Base-by-base conservation (phyloP, 2,888 invertebrate species). In the Brachypterus glaber region DNA sequence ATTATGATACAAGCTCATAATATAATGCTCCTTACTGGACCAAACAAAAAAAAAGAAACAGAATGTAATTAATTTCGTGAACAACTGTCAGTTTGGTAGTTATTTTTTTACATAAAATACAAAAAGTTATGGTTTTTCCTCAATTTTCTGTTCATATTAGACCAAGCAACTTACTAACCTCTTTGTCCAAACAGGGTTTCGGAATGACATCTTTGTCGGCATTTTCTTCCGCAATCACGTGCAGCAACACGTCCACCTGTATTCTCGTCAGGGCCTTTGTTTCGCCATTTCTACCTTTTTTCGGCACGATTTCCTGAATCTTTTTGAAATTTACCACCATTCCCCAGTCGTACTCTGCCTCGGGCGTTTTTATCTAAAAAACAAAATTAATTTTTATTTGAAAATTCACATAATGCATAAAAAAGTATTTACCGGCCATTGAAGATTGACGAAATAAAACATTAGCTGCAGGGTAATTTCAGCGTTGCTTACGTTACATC, bases 321-420 rank as follows among this genome's bases (percentile, higher is more conserved):
- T 65, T 66, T 54, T 86, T 83, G 59, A 90, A 93, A 66, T 92
- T 93, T 1, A 98, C 78, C 35, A 98, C 81, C 32, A 91, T 86
- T 8, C 95, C 95, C 97, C 98, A 99, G 53, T 93, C 96, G 63
- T 91, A 97, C 56, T 89, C 86, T 48, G 83, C 75, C 21, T 78
- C 79, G 30, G 82, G 84, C 49, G 83, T 83, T 67, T 87, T 84
- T 3, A 89, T 75, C 83, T 87, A 45, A 17, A 55, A 57, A 49
- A 33, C 25, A 41, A 32, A 21, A 7, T 9, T 21, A 21, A 21
- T 21, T 21, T n/a, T n/a, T n/a, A n/a, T n/a, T n/a, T n/a, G 39
- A 33, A 33, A 48, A 42, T 37, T 21, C 30, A n/a, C 7, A 24
- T 24, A 8, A 8, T n/a, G 7, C n/a, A 29, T n/a, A 11, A 9